Conservation (phyloP, 1,140 invertebrate species). For the Drosophila malerkotliana region DNA sequence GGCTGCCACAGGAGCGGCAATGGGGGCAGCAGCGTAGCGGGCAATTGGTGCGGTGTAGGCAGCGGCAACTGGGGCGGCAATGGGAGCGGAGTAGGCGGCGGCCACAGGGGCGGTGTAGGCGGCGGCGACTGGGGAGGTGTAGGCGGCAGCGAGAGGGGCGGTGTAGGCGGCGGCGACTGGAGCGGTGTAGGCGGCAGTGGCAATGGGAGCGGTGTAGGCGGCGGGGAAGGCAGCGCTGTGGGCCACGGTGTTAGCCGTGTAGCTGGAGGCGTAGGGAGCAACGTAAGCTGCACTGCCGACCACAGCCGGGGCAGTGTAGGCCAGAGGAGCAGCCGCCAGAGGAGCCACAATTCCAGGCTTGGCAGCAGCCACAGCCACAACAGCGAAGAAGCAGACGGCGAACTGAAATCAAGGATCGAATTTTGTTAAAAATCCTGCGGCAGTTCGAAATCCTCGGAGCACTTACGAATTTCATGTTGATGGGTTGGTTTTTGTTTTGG, state of each 20-base stretch:
- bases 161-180: conserved; percentile 54
- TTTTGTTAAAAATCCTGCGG: not conserved
- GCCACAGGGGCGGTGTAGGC: conserved; percentile 70
- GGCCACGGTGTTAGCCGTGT: conserved; percentile 57
- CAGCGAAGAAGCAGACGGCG: conserved; percentile 76
- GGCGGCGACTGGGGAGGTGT: conserved; percentile 69
- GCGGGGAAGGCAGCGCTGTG: conserved; percentile 74
- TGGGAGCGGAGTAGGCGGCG: conserved; percentile 63
- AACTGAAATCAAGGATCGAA: conserved; percentile 30
- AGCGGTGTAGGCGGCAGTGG: conserved; percentile 46
- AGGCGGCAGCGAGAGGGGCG: conserved; percentile 77
- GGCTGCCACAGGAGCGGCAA: conserved; percentile 52
- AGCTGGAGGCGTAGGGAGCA: conserved; percentile 84
- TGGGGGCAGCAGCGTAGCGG: conserved; percentile 77
- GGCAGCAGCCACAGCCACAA: conserved; percentile 69
- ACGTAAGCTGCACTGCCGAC: conserved; percentile 82
- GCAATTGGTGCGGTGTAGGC: conserved; percentile 55
- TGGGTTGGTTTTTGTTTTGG: conserved; percentile 33
- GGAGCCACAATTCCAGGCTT: conserved; percentile 61
- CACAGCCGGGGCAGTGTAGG: conserved; percentile 81
- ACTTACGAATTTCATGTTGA: conserved; percentile 83
- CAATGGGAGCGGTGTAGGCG: conserved; percentile 43
- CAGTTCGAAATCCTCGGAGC: not conserved
- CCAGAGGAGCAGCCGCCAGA: conserved; percentile 68
- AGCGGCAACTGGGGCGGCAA: conserved; percentile 47